These are phyloP conservation scores for Macrobrachium nipponense DNA, from an alignment of 1,140 invertebrate species.

Conservation along the genomic window DNA sequence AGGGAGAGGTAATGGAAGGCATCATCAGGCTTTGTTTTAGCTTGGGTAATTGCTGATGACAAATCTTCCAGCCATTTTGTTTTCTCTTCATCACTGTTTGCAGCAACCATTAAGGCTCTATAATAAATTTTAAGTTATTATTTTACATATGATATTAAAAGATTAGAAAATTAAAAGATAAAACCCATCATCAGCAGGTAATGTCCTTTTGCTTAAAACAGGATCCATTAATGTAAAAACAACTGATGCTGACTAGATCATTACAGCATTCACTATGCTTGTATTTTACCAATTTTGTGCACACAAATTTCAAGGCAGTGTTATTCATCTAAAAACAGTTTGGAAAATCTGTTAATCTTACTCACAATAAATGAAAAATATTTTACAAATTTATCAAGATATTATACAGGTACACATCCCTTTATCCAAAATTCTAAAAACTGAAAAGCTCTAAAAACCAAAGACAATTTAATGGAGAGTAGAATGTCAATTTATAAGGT, in stretches of 20 bases:
- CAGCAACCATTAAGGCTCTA: slow-evolving; percentile 79
- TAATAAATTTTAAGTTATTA: slow-evolving; percentile 50
- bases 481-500: too few species aligned
- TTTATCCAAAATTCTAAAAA: too few species aligned
- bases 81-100: slow-evolving; percentile 86
- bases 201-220: too few species aligned
- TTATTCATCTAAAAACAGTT: neutral
- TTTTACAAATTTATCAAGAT: neutral
- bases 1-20: slow-evolving; percentile 67
- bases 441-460: too few species aligned
- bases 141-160: neutral
- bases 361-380: neutral
- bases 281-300: too few species aligned
- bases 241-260: too few species aligned
- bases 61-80: slow-evolving; percentile 89
- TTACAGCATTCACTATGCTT: too few species aligned
- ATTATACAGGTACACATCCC: too few species aligned
- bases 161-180: neutral
- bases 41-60: slow-evolving; percentile 78
- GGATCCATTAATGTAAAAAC: too few species aligned
- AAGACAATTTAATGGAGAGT: too few species aligned
- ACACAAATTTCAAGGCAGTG: neutral
- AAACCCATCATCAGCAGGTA: too few species aligned
- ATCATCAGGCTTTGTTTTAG: slow-evolving; percentile 74
- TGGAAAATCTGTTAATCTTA: neutral